These are phyloP conservation scores for Sylvietta virens DNA, from an alignment of 2,113 vertebrate genomes.

Conservation along the genomic window DNA sequence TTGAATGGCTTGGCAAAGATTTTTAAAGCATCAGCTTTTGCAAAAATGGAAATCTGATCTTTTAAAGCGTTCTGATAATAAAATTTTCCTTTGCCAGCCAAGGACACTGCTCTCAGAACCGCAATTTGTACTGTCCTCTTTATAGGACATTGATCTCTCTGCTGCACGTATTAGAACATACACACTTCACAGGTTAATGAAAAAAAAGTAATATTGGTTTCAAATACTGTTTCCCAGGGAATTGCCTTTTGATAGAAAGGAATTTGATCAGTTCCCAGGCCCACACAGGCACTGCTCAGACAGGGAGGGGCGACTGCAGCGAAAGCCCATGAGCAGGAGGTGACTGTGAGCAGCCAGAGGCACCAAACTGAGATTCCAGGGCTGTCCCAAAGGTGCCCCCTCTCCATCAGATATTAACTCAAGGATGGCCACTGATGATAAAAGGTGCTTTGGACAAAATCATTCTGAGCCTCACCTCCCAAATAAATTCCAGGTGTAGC, in stretches of 20 bases:
- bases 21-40: not conserved
- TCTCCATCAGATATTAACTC: not conserved
- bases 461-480: not conserved
- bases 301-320: accelerated
- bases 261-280: not conserved
- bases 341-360: not conserved
- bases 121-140: not conserved
- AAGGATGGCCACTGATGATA: not conserved
- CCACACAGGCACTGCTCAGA: accelerated
- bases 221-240: not conserved
- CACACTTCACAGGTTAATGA: not conserved
- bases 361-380: not conserved
- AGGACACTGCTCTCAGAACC: not conserved
- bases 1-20: not conserved
- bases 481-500: not conserved
- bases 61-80: not conserved
- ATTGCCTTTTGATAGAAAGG: not conserved
- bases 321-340: accelerated
- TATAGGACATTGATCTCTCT: not conserved
- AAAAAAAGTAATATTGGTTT: not conserved
- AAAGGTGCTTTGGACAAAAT: not conserved
- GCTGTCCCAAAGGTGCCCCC: not conserved
- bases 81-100: not conserved
- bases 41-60: not conserved
- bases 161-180: not conserved